These are phyloP conservation scores for Leucophenga maculata DNA, from an alignment of 2,888 invertebrate genomes.

Conservation along the genomic window DNA sequence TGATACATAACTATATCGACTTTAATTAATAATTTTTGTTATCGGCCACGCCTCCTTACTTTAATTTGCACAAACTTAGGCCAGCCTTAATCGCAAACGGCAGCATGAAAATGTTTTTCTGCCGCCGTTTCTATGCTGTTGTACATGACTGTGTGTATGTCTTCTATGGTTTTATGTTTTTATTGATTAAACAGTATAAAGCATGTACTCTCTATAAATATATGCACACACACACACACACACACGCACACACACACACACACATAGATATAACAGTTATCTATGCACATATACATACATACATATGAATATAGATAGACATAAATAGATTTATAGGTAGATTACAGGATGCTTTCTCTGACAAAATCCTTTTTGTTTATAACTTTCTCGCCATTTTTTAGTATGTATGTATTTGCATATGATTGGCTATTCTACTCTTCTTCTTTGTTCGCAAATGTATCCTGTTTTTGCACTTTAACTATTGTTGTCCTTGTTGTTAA, in stretches of 20 bases:
- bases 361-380: not conserved
- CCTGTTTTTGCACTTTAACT: not conserved
- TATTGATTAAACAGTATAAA: slow-evolving; percentile 9
- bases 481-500: slow-evolving; percentile 23
- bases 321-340: not conserved
- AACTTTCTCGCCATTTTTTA: not conserved
- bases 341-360: not conserved
- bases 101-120: not conserved
- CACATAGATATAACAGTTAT: not conserved
- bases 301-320: slow-evolving; percentile 20
- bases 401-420: slow-evolving; percentile 1
- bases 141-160: not conserved
- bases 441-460: not conserved
- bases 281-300: not conserved
- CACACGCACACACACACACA: not conserved
- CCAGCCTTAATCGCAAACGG: too few species aligned
- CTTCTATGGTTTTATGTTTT: slow-evolving; percentile 12
- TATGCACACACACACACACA: not conserved
- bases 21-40: too few species aligned
- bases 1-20: too few species aligned
- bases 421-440: not conserved
- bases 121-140: not conserved
- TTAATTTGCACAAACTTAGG: too few species aligned
- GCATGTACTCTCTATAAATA: not conserved
- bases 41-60: too few species aligned